phyloP scores from a whole-genome alignment of 2,888 invertebrate species.

The Drosophila subsilvestris region DNA sequence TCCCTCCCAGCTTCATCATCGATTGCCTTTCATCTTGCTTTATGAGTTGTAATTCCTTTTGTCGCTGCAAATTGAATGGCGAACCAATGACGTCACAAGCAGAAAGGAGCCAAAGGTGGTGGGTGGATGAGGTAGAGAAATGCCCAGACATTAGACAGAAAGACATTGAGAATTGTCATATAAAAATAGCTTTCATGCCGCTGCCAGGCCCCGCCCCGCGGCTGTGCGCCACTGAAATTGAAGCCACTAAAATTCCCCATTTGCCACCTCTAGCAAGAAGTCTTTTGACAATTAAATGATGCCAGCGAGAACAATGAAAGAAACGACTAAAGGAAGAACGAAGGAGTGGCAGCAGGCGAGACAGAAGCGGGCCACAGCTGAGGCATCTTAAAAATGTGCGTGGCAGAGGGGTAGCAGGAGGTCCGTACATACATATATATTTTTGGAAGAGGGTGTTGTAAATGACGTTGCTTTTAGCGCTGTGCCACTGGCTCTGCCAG shows the following conservation, averaged over 20 bases:
- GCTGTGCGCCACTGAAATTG: neutral
- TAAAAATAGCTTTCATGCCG: slow-evolving; percentile 63
- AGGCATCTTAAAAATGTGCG: slow-evolving; percentile 69
- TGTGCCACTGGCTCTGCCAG: neutral
- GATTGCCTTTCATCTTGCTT: slow-evolving; percentile 67
- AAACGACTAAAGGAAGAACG: slow-evolving; percentile 24
- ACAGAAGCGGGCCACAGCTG: slow-evolving; percentile 28
- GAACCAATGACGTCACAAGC: slow-evolving; percentile 56
- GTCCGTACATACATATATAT: neutral
- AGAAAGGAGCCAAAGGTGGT: slow-evolving; percentile 12
- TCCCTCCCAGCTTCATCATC: neutral
- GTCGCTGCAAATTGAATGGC: slow-evolving; percentile 76
- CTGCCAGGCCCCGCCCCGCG: neutral
- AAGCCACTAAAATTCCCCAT: slow-evolving; percentile 2
- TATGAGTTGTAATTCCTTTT: slow-evolving; percentile 72
- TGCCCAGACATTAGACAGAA: neutral
- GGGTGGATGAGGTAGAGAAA: neutral
- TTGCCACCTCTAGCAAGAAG: slow-evolving; percentile 27
- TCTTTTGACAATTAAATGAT: slow-evolving; percentile 77
- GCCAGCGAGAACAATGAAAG: slow-evolving; percentile 61
- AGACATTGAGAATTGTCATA: slow-evolving; percentile 30
- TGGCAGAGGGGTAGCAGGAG: neutral
- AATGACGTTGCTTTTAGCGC: slow-evolving; percentile 77
- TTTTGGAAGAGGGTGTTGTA: slow-evolving; percentile 38
- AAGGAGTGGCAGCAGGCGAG: slow-evolving; percentile 8